These are phyloP conservation scores for Panonychus citri DNA, from an alignment of 1,140 invertebrate species.

Conservation along the genomic window DNA sequence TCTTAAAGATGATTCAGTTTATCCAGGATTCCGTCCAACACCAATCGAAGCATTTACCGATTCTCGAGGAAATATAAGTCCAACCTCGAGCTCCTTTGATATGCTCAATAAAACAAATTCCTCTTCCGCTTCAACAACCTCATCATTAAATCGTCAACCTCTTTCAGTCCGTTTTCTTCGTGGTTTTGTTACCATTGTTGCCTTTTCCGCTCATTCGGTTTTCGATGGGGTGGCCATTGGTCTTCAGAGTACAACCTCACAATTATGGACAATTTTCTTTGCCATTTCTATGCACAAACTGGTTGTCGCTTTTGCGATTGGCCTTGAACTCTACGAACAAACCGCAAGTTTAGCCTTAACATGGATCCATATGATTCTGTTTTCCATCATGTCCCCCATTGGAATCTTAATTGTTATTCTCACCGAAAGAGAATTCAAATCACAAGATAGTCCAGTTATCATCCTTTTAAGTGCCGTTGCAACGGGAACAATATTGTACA, in stretches of 20 bases:
- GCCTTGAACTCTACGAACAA: neutral
- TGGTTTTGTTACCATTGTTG: conserved; percentile 20
- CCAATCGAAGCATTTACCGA: neutral
- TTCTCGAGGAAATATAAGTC: neutral
- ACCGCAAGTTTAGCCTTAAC: neutral
- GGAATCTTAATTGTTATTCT: conserved; percentile 1
- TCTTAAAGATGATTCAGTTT: neutral
- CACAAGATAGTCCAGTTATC: conserved; percentile 12
- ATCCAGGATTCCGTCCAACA: neutral
- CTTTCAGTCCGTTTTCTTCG: conserved; percentile 4
- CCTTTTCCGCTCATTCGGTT: conserved; percentile 65
- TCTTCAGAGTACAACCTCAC: conserved; percentile 34
- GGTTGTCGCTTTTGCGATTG: conserved; percentile 3
- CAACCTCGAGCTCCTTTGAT: neutral
- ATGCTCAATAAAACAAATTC: neutral
- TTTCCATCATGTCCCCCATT: conserved; percentile 1
- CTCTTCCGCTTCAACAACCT: neutral
- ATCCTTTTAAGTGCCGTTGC: conserved; percentile 29
- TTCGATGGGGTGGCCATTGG: conserved; percentile 71
- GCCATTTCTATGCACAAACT: conserved; percentile 26
- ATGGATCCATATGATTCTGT: conserved; percentile 1
- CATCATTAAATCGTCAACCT: neutral
- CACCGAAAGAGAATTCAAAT: neutral
- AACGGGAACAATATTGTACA: conserved; percentile 73
- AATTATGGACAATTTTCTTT: conserved; percentile 53